Evolutionary conservation across 2,797 vertebrate species (phyloP), one percentile per base, ranked within the genome.

Genomic region (Smutsia gigantea): DNA sequence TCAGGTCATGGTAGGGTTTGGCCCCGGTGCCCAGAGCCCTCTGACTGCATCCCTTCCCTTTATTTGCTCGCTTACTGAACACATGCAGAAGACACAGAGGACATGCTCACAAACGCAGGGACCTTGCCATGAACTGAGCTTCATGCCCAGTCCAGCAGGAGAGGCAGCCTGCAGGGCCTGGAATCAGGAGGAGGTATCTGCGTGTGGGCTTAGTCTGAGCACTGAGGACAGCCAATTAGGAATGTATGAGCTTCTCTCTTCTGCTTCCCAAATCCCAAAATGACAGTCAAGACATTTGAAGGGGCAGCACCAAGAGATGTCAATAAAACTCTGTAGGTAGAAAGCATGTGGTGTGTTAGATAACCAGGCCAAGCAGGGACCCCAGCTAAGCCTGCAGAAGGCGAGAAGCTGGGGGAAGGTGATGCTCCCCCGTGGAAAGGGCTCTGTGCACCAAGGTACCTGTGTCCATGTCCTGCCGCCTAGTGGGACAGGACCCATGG

Each of bases 161-260:
- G 29, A 46, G 12, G 63, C 15, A 7, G 25, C 9, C 8, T 31
- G 51, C 0, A 14, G 63, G 34, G 51, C 21, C 29, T n/a, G 11
- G 37, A 46, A 46, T 10, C 10, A 2, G 46, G 46, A 1, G 2
- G 75, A 25, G 63, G 31, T 4, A 0, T 11, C 34, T 14, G 14
- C 31, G 9, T 17, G 4, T 1, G 53, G 1, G 19, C 17, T 4
- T 23, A 51, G 63, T 69, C 51, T 27, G 74, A 46, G 53, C 11
- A 25, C 53, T 12, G 25, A 11, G 25, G 14, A 29, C 11, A 15
- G 46, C 27, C 59, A 10, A 2, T 0, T 2, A 61, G 29, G 49
- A 15, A 27, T 4, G 3, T 0, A 4, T 1, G n/a, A 0, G 55
- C 63, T 39, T 19, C 31, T 75, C 57, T 21, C 14, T 57, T 46